Evolutionary conservation across 2,797 vertebrate genomes (phyloP).

Genomic region (Trachops cirrhosus): DNA sequence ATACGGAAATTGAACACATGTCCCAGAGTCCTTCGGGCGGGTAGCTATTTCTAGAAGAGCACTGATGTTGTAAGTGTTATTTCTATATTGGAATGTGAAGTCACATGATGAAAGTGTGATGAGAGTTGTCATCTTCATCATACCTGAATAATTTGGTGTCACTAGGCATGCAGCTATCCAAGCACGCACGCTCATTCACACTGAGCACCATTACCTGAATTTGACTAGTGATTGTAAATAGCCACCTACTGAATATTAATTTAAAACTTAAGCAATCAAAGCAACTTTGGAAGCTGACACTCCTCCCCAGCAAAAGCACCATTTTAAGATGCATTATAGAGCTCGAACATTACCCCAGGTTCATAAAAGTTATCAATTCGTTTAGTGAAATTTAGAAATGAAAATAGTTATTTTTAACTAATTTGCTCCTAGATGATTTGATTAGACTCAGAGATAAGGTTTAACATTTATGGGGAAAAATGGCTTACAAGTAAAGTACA

Average conservation of each 20-base stretch:
- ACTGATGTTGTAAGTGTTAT: background rate
- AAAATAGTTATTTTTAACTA: background rate
- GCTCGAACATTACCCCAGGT: background rate
- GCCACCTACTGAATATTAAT: background rate
- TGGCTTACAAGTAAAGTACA: slow-evolving; percentile 11
- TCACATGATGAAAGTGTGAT: background rate
- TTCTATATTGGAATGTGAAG: background rate
- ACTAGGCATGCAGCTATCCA: background rate
- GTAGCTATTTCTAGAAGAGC: background rate
- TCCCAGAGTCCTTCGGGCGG: background rate
- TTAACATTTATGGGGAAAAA: background rate
- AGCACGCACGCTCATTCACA: background rate
- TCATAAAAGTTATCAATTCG: background rate
- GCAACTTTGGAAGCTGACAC: background rate
- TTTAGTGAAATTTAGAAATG: background rate
- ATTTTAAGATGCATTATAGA: background rate
- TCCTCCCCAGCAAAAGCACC: background rate
- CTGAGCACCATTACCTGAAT: background rate
- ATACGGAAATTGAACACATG: slow-evolving; percentile 19
- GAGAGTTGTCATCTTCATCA: background rate
- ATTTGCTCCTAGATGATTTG: background rate
- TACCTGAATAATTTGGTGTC: background rate
- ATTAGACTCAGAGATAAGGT: background rate
- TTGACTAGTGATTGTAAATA: background rate
- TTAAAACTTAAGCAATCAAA: slow-evolving; percentile 31